Conservation (phyloP, 2,113 vertebrate species). For the Ctenomys sociabilis region DNA sequence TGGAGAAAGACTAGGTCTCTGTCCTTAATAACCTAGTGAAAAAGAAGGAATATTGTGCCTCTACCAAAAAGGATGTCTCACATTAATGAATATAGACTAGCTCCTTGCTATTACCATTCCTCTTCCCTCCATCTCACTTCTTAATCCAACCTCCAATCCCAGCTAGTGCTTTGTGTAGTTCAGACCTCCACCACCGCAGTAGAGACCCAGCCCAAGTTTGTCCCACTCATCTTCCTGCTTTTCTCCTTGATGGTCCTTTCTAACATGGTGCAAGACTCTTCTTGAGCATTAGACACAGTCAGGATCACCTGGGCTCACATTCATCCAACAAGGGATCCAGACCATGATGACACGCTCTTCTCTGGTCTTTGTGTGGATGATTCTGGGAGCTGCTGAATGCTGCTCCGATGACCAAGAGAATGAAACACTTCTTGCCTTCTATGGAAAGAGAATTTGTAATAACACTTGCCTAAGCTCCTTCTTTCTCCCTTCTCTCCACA, state of each 20-base stretch:
- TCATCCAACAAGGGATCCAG: neutral
- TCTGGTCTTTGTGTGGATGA: neutral
- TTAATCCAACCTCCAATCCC: neutral
- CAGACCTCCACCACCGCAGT: neutral
- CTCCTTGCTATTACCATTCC: too few relatives aligned
- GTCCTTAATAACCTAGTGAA: neutral
- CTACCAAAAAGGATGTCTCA: neutral
- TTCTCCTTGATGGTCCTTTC: neutral
- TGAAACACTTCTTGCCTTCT: neutral
- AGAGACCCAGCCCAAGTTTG: neutral
- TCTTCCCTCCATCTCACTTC: neutral
- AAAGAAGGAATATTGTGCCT: neutral
- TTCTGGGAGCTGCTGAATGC: neutral
- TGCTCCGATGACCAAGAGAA: neutral
- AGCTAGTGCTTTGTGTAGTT: neutral
- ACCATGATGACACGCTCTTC: neutral
- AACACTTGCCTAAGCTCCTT: neutral
- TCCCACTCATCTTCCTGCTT: neutral
- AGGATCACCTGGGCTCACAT: neutral
- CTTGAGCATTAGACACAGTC: neutral
- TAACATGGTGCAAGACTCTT: neutral
- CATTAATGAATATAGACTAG: neutral
- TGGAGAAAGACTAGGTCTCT: neutral
- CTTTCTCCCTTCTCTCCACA: neutral
- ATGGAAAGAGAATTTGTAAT: neutral